Percentiles rank a stretch among this genome's conserved stretches.
Evolutionary conservation across 2,113 vertebrate species (phyloP).

Genomic region (Proteles cristata): DNA sequence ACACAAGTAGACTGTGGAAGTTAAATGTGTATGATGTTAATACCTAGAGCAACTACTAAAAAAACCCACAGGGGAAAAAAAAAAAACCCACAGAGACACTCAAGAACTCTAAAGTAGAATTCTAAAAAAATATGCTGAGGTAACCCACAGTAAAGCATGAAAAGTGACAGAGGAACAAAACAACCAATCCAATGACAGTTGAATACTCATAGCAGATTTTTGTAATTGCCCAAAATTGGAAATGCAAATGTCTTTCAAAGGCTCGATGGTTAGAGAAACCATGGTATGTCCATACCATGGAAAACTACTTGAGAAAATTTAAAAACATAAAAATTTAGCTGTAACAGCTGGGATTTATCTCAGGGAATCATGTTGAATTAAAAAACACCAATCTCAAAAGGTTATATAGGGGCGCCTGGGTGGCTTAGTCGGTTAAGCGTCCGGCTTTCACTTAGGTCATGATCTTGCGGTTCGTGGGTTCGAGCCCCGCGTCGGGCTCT

Average conservation of each 20-base stretch:
- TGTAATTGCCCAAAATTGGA: neutral
- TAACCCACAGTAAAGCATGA: neutral
- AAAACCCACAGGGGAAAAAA: neutral
- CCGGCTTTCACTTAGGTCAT: no score
- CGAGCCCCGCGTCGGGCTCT: no score
- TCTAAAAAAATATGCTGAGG: neutral
- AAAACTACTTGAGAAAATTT: neutral
- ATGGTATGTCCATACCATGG: neutral
- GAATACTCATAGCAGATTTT: neutral
- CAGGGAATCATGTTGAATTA: neutral
- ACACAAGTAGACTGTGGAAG: neutral
- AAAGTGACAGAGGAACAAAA: neutral
- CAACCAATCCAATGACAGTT: neutral
- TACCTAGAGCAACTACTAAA: neutral
- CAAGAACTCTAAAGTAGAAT: neutral
- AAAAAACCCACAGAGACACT: neutral
- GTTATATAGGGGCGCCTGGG: neutral
- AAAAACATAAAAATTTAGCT: neutral
- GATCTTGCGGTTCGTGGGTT: no score
- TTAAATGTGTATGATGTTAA: neutral
- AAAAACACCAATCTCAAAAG: neutral
- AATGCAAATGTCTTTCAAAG: neutral
- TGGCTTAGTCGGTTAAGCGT: no score
- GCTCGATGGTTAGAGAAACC: neutral
- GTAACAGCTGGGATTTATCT: neutral